phyloP scores from a whole-genome alignment of 2,888 invertebrate species.

The Drosophila rellima region DNA sequence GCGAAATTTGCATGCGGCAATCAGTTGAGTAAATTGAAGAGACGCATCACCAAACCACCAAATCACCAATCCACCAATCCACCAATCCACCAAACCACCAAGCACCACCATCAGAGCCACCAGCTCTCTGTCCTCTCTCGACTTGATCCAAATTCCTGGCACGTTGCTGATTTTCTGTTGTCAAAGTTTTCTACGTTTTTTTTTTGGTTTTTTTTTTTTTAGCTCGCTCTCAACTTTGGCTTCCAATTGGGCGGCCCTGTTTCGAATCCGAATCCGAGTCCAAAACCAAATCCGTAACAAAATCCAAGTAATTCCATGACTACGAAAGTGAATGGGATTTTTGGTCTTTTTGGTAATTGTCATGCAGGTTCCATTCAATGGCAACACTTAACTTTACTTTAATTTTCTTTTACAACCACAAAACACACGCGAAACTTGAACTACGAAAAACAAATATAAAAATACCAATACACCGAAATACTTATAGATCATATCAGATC shows the following conservation, averaged over 20 bases:
- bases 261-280: constrained; percentile 24
- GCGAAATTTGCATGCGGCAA: constrained; percentile 73
- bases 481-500: constrained; percentile 15
- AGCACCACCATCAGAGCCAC: constrained; percentile 1
- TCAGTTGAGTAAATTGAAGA: constrained; percentile 10
- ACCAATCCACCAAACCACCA: constrained; percentile 12
- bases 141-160: constrained; percentile 75
- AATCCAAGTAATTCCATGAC: constrained; percentile 39
- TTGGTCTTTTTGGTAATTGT: constrained; percentile 55
- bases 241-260: constrained; percentile 27
- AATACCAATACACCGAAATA: constrained; percentile 10
- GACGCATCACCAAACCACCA: constrained; percentile 5
- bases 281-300: not conserved
- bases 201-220: not conserved
- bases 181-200: constrained; percentile 55
- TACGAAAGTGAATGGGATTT: constrained; percentile 75
- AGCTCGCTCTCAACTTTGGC: constrained; percentile 26
- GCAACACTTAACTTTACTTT: constrained; percentile 39
- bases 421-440: constrained; percentile 26
- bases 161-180: constrained; percentile 67
- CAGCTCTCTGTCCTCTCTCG: constrained; percentile 17
- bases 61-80: constrained; percentile 13
- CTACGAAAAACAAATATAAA: constrained; percentile 7
- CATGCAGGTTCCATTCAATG: constrained; percentile 68
- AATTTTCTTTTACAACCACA: constrained; percentile 62